Percentiles rank a stretch among this genome's conserved stretches.
Evolutionary conservation across 1,140 invertebrate genomes (phyloP).

Genomic region (Drosophila bocqueti): DNA sequence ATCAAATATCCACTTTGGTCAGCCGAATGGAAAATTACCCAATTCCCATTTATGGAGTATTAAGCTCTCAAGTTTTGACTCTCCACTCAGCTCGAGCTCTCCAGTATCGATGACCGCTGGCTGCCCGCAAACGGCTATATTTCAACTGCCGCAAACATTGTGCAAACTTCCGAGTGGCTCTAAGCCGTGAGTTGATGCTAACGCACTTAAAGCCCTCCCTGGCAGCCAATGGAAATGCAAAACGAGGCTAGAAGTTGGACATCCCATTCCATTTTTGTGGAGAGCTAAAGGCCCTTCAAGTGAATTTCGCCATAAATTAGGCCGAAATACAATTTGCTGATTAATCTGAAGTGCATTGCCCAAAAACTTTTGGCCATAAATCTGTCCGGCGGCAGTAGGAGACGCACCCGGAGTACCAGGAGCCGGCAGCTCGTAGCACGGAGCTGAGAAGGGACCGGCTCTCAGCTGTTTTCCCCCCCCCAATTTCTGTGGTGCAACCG

Average conservation of each 20-base stretch:
- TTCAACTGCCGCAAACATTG: conserved; percentile 27
- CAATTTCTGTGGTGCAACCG: conserved; percentile 55
- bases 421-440: background rate
- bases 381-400: conserved; percentile 38
- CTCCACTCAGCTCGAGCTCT: conserved; percentile 1
- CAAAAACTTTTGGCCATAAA: conserved; percentile 76
- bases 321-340: conserved; percentile 80
- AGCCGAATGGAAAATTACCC: conserved; percentile 43
- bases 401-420: conserved; percentile 13
- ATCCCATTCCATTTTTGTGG: conserved; percentile 28
- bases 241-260: conserved; percentile 12
- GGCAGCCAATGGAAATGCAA: conserved; percentile 24
- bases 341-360: conserved; percentile 78
- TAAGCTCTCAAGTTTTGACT: conserved; percentile 41
- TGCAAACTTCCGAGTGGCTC: conserved; percentile 24
- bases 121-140: conserved; percentile 10
- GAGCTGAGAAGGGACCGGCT: background rate
- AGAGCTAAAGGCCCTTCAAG: conserved; percentile 22
- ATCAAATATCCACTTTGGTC: conserved; percentile 44
- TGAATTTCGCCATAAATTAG: conserved; percentile 73
- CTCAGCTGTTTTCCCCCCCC: conserved; percentile 61
- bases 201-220: conserved; percentile 15
- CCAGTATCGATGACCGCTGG: conserved; percentile 20
- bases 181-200: conserved; percentile 12
- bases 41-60: conserved; percentile 38